Percentiles rank a stretch among this genome's conserved stretches.
phyloP scores from a whole-genome alignment of 2,888 invertebrate genomes.

The Panopea generosa region DNA sequence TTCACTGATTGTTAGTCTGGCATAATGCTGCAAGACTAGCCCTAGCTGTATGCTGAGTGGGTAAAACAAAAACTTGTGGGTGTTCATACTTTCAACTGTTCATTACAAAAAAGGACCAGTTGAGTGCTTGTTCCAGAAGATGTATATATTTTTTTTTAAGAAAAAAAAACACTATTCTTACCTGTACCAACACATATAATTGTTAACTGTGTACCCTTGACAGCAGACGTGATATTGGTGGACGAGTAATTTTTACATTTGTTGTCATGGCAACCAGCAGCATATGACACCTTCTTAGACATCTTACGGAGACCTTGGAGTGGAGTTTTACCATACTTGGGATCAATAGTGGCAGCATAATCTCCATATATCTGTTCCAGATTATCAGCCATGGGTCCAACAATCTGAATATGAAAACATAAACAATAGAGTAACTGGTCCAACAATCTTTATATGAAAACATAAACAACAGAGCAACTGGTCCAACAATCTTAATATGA shows the following conservation, averaged over 20 bases:
- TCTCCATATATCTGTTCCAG: slow-evolving; percentile 76
- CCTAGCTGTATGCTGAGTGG: too few relatives aligned
- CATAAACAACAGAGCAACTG: too few relatives aligned
- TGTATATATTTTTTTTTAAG: too few relatives aligned
- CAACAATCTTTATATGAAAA: too few relatives aligned
- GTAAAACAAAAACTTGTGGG: too few relatives aligned
- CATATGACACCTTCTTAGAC: slow-evolving; percentile 62
- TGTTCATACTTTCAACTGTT: too few relatives aligned
- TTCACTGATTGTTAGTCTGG: too few relatives aligned
- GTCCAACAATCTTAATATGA: too few relatives aligned
- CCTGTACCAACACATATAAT: slow-evolving; percentile 82
- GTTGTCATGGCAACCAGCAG: slow-evolving; percentile 74
- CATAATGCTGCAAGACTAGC: too few relatives aligned
- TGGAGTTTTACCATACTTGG: slow-evolving; percentile 72
- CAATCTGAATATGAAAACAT: slow-evolving; percentile 69
- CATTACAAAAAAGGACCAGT: too few relatives aligned
- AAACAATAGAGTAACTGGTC: too few relatives aligned
- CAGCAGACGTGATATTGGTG: slow-evolving; percentile 62
- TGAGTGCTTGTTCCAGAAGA: too few relatives aligned
- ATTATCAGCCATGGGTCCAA: slow-evolving; percentile 83
- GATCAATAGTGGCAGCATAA: slow-evolving; percentile 73
- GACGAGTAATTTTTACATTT: slow-evolving; percentile 69
- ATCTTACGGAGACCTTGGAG: slow-evolving; percentile 67
- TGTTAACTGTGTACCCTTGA: slow-evolving; percentile 68
- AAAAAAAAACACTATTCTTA: slow-evolving; percentile 30